A percentile compares a stretch with the other conserved stretches of the same genome.
phyloP scores from a whole-genome alignment of 2,797 vertebrate genomes.

The Zenarchopterus dispar region DNA sequence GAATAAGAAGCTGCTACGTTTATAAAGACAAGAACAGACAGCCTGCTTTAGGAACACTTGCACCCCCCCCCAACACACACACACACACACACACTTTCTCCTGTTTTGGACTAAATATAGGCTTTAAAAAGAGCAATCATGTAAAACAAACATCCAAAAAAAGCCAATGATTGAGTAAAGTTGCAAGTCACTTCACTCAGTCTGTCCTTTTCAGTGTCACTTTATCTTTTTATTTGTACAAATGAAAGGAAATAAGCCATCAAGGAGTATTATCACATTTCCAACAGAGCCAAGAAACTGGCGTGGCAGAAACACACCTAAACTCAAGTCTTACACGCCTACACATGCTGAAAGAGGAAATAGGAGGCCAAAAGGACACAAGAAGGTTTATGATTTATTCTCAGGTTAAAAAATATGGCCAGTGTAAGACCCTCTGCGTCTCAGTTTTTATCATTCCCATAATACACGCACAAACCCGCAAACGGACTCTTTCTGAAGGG shows the following conservation, averaged over 20 bases:
- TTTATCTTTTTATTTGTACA: slow-evolving; percentile 10
- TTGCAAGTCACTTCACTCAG: too few species aligned
- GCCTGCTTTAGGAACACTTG: slow-evolving; percentile 49
- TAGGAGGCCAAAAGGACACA: slow-evolving; percentile 41
- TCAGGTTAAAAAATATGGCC: slow-evolving; percentile 64
- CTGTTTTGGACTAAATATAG: slow-evolving; percentile 57
- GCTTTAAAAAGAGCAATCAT: slow-evolving; percentile 48
- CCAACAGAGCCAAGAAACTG: slow-evolving; percentile 47
- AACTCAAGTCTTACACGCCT: slow-evolving; percentile 14
- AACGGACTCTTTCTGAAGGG: slow-evolving; percentile 58
- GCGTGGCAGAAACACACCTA: slow-evolving; percentile 39
- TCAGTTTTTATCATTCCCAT: slow-evolving; percentile 38
- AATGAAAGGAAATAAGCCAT: slow-evolving; percentile 73
- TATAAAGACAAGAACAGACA: slow-evolving; percentile 50
- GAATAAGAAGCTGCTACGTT: slow-evolving; percentile 21
- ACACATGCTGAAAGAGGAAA: slow-evolving; percentile 33
- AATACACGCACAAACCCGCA: slow-evolving; percentile 55
- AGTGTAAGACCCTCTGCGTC: slow-evolving; percentile 49
- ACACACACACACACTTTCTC: slow-evolving; percentile 17
- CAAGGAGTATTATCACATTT: slow-evolving; percentile 55
- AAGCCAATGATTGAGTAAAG: too few species aligned
- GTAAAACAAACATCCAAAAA: slow-evolving; percentile 61
- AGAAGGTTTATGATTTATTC: slow-evolving; percentile 66
- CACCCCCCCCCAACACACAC: too few species aligned
- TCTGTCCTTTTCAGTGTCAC: too few species aligned